A percentile compares a stretch with the other conserved stretches of the same genome.
Conservation (phyloP, 2,797 vertebrate genomes). For the Lacerta agilis region DNA sequence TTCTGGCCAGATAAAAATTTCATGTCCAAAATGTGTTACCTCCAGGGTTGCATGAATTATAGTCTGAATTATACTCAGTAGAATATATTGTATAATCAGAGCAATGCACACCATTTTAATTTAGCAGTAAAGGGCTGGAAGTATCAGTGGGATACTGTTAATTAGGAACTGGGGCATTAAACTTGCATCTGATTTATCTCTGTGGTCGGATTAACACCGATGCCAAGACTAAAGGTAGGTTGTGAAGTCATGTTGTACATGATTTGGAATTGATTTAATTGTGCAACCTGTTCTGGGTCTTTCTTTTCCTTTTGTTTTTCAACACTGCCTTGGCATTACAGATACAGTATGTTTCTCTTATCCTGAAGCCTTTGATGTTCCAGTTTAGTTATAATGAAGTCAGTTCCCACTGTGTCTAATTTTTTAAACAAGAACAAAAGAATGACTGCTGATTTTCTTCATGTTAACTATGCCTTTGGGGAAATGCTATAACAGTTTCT, state of each 20-base stretch:
- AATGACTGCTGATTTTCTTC: conserved; percentile 30
- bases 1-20: not conserved
- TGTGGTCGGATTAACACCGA: not conserved
- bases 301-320: conserved; percentile 9
- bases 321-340: conserved; percentile 27
- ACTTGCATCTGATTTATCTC: conserved; percentile 16
- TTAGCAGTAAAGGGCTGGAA: conserved; percentile 8
- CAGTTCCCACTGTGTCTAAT: conserved; percentile 62
- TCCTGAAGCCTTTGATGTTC: conserved; percentile 61
- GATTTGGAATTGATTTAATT: conserved; percentile 44
- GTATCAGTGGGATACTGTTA: not conserved
- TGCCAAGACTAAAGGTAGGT: accelerated
- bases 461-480: conserved; percentile 55
- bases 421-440: conserved; percentile 65
- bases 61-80: conserved; percentile 2
- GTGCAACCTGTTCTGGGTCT: not conserved
- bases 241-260: conserved; percentile 22
- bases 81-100: not conserved
- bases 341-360: conserved; percentile 33
- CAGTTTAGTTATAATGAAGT: conserved; percentile 60
- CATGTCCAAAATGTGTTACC: not conserved
- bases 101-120: conserved; percentile 7
- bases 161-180: conserved; percentile 40
- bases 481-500: conserved; percentile 51
- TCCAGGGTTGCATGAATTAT: not conserved